Conservation (phyloP, 2,888 invertebrate species). For the Thyatira batis region DNA sequence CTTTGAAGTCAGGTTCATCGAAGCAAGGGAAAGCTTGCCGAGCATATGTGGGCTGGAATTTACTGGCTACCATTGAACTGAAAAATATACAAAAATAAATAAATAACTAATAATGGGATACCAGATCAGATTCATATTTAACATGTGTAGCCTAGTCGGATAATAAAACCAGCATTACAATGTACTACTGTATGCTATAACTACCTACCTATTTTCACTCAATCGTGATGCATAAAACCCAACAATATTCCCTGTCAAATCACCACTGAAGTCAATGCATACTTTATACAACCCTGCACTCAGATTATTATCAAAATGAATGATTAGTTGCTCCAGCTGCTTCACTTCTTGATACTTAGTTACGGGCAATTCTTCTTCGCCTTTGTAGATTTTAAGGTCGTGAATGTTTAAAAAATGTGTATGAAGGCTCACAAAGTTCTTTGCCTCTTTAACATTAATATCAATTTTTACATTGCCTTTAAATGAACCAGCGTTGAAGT, state of each 20-base stretch:
- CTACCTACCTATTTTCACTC: constrained; percentile 68
- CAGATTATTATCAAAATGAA: constrained; percentile 51
- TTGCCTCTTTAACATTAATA: constrained; percentile 59
- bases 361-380: constrained; percentile 42
- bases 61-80: constrained; percentile 93
- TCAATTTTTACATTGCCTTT: constrained; percentile 61
- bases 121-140: no score
- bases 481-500: constrained; percentile 55
- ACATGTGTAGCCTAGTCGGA: no score
- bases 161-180: no score
- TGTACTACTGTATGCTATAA: constrained; percentile 5
- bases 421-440: constrained; percentile 80
- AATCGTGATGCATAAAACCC: constrained; percentile 89
- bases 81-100: constrained; percentile 42
- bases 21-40: constrained; percentile 97
- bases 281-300: constrained; percentile 75
- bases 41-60: constrained; percentile 97
- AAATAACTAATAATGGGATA: no score
- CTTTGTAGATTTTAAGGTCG: constrained; percentile 54
- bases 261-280: constrained; percentile 84
- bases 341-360: constrained; percentile 54
- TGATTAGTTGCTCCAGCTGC: constrained; percentile 59
- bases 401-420: constrained; percentile 81
- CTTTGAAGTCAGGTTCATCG: constrained; percentile 96
- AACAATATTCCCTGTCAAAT: constrained; percentile 85